Evolutionary conservation across 2,113 vertebrate species (phyloP).

Genomic region (Polypterus senegalus): DNA sequence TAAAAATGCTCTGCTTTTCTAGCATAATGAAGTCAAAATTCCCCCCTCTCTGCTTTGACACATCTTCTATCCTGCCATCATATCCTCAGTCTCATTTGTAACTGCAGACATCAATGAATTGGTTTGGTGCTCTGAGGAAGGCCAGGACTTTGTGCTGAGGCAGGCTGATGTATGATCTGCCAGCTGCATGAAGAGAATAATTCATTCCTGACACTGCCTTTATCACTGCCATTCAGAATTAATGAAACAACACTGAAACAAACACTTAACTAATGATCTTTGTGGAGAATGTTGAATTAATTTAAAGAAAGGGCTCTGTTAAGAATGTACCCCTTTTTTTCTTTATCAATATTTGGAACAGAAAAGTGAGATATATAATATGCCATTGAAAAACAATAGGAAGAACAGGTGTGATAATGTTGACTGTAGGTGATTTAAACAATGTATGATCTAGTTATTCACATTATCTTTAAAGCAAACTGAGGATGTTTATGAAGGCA

Average conservation of each 20-base stretch:
- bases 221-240: constrained; percentile 8
- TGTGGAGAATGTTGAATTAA: background rate
- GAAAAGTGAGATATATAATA: too few relatives aligned
- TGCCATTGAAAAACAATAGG: too few relatives aligned
- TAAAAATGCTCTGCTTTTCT: constrained; percentile 11
- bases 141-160: constrained; percentile 1
- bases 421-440: too few relatives aligned
- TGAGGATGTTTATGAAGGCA: too few relatives aligned
- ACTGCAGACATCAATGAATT: constrained; percentile 3
- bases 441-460: too few relatives aligned
- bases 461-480: too few relatives aligned
- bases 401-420: too few relatives aligned
- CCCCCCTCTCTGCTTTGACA: constrained; percentile 18
- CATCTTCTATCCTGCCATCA: background rate
- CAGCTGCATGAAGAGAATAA: constrained; percentile 3
- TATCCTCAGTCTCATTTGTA: constrained; percentile 11
- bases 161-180: background rate
- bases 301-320: too few relatives aligned
- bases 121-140: constrained; percentile 6
- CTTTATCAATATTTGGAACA: too few relatives aligned
- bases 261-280: background rate
- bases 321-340: too few relatives aligned
- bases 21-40: constrained; percentile 7
- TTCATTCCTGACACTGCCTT: constrained; percentile 5
- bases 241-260: constrained; percentile 10